phyloP scores from a whole-genome alignment of 2,888 invertebrate species.

The Fragum whitleyi region DNA sequence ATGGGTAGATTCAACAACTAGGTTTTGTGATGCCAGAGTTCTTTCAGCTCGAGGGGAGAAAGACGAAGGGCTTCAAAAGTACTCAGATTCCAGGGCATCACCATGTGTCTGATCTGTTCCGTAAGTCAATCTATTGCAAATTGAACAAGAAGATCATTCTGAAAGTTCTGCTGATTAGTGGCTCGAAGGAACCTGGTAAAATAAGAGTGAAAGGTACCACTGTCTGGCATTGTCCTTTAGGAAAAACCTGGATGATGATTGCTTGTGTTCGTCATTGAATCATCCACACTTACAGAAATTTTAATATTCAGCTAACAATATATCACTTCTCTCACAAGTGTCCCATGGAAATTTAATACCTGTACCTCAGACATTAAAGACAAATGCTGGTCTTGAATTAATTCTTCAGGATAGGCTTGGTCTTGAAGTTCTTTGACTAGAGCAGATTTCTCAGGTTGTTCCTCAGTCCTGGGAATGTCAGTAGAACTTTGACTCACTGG shows the following conservation, averaged over 20 bases:
- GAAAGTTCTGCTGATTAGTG: conserved; percentile 5
- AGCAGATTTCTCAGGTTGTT: background rate
- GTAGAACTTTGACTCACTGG: background rate
- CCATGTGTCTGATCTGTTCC: conserved; percentile 3
- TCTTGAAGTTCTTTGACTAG: too few species aligned
- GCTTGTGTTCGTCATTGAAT: background rate
- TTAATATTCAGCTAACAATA: background rate
- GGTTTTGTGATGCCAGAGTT: background rate
- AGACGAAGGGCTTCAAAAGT: conserved; percentile 13
- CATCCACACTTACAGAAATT: background rate
- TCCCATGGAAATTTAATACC: background rate
- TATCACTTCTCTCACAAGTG: conserved; percentile 7
- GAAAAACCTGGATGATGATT: conserved; percentile 1
- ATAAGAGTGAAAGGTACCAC: conserved; percentile 29
- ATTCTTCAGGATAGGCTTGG: too few species aligned
- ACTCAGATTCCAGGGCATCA: conserved; percentile 24
- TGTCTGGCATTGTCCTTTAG: conserved; percentile 27
- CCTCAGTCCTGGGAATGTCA: background rate
- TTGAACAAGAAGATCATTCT: background rate
- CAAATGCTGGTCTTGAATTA: too few species aligned
- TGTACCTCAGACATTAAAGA: background rate
- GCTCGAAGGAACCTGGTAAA: conserved; percentile 22
- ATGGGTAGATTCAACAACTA: background rate
- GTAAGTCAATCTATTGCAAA: conserved; percentile 5
- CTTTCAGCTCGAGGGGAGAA: conserved; percentile 20